Evolutionary conservation across 2,113 vertebrate genomes (phyloP), one percentile per base, ranked within the genome.

Genomic region (Colistium nudipinnis): DNA sequence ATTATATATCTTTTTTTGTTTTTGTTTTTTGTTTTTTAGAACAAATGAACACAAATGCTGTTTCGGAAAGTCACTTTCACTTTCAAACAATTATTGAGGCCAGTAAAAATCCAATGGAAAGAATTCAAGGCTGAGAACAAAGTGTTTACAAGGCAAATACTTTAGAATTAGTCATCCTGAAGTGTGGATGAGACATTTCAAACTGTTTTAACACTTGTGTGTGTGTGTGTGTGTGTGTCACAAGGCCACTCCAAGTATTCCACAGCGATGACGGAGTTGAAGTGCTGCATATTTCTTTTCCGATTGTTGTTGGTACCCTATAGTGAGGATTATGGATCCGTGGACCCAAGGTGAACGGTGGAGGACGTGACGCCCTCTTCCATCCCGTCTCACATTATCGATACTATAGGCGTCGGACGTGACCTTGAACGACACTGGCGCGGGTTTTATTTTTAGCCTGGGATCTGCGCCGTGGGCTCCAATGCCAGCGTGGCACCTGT

Each of bases 401-500:
- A 24, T 53, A 39, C 47, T 49, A 13, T 27, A 31, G 45, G 39
- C 55, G 71, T 39, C 30, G 43, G 8, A 43, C 17, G 44, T 67
- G 54, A 76, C 49, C 61, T 51, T 81, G 45, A 73, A 78, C 47
- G 20, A 24, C 19, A 8, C 43, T 38, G 31, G 14, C 19, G 2
- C 41, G n/a, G n/a, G n/a, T 25, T 64, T 51, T 68, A 71, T 63
- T 45, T 63, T 16, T 35, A 78, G 63, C 28, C 38, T 2, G 19
- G 25, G 73, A 68, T 65, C 54, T 35, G 52, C 47, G 70, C 44
- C 31, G 57, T 28, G 33, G 39, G 51, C 65, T 55, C 61, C 52
- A 20, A 51, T 1, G 28, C 28, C 25, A 22, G 52, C 47, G 59
- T 22, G 45, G 63, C 87, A 87, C 79, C 83, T 88, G 85, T 70